Evolutionary conservation across 2,888 invertebrate species (phyloP).

Genomic region (Rotaria sp.): DNA sequence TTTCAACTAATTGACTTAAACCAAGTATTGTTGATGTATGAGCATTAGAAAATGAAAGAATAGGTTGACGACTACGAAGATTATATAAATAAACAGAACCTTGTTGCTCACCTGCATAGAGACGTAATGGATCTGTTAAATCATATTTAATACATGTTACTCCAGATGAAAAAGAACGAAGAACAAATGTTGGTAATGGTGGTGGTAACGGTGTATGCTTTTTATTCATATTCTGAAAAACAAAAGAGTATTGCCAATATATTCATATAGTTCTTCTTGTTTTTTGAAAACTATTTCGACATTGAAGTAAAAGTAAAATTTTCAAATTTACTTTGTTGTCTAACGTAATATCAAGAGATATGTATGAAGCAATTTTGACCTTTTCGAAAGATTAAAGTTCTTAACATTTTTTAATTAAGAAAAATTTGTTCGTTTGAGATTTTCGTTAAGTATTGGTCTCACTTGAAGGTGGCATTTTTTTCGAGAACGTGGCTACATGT

Average conservation of each 20-base stretch:
- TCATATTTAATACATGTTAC: neutral
- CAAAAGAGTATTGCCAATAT: no score
- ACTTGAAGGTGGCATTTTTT: no score
- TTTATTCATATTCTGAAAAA: neutral
- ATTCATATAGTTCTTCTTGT: no score
- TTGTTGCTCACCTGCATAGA: neutral
- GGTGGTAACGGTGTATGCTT: neutral
- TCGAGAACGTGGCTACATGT: no score
- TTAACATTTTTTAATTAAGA: no score
- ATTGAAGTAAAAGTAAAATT: neutral
- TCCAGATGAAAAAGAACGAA: constrained; percentile 10
- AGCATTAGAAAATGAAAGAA: neutral
- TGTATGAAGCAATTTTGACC: no score
- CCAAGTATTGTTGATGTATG: neutral
- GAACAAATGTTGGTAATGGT: constrained; percentile 8
- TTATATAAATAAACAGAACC: constrained; percentile 1
- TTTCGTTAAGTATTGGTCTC: no score
- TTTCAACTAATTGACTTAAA: neutral
- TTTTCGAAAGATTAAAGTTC: no score
- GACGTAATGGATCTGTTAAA: neutral
- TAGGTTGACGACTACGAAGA: neutral
- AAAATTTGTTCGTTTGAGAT: no score
- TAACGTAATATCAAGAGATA: no score
- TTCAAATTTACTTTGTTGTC: no score
- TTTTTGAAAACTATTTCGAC: neutral